Evolutionary conservation across 2,888 invertebrate species (phyloP).

Genomic region (Cremastobaeus sp.): DNA sequence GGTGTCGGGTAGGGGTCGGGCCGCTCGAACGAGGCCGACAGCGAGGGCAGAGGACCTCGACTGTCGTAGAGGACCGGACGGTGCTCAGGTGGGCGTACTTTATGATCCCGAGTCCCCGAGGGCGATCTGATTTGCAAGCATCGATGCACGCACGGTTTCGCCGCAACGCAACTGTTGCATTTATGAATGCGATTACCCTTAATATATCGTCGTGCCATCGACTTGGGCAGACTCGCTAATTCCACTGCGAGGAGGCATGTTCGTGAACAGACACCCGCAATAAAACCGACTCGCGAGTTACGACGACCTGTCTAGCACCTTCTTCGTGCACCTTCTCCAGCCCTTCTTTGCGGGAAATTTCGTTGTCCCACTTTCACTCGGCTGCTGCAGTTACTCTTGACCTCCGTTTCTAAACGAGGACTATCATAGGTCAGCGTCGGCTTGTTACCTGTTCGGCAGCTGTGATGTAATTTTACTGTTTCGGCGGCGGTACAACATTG

Average conservation of each 20-base stretch:
- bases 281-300: constrained; percentile 56
- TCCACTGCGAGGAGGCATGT: constrained; percentile 35
- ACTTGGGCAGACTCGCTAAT: constrained; percentile 53
- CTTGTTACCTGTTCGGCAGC: no score
- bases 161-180: constrained; percentile 64
- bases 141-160: constrained; percentile 60
- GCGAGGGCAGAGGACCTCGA: no score
- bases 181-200: constrained; percentile 65
- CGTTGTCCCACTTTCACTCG: no score
- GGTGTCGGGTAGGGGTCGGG: no score
- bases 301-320: constrained; percentile 30
- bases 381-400: no score
- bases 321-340: constrained; percentile 24
- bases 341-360: constrained; percentile 9
- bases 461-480: no score
- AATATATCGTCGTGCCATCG: constrained; percentile 57
- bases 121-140: constrained; percentile 64
- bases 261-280: no score
- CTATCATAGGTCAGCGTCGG: no score
- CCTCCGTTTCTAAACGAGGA: no score
- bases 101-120: constrained; percentile 54
- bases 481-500: no score
- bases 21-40: no score
- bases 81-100: constrained; percentile 61
- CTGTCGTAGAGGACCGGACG: constrained; percentile 50